Conservation (phyloP, 2,797 vertebrate genomes). For the Diglossa cyanea region DNA sequence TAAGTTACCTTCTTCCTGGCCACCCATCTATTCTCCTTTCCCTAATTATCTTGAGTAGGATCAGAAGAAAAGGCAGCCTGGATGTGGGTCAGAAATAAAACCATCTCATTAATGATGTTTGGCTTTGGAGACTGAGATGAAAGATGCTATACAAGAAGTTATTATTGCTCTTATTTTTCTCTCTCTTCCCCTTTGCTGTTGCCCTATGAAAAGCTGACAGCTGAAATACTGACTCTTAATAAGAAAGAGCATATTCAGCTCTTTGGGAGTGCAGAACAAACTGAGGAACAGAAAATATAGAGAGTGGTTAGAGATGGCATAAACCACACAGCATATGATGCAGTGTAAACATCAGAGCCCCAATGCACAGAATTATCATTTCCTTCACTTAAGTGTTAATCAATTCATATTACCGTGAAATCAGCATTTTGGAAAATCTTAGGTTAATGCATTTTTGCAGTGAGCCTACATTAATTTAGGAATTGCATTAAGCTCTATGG, state of each 20-base stretch:
- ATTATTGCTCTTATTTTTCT: neutral
- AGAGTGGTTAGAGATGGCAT: neutral
- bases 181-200: neutral
- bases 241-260: neutral
- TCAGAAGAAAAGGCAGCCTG: neutral
- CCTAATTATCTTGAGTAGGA: neutral
- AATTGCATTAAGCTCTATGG: neutral
- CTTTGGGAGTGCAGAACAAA: neutral
- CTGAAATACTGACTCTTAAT: neutral
- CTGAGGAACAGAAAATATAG: neutral
- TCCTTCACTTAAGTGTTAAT: neutral
- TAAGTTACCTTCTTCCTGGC: neutral
- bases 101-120: neutral
- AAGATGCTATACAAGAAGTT: neutral
- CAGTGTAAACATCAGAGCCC: neutral
- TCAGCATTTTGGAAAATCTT: neutral
- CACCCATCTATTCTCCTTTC: neutral
- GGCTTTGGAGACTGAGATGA: neutral
- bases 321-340: neutral
- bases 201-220: neutral
- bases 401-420: neutral
- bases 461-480: neutral
- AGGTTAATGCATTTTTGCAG: neutral
- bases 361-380: neutral
- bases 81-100: neutral